Evolutionary conservation across 2,113 vertebrate species (phyloP).

Genomic region (Acinonyx jubatus): DNA sequence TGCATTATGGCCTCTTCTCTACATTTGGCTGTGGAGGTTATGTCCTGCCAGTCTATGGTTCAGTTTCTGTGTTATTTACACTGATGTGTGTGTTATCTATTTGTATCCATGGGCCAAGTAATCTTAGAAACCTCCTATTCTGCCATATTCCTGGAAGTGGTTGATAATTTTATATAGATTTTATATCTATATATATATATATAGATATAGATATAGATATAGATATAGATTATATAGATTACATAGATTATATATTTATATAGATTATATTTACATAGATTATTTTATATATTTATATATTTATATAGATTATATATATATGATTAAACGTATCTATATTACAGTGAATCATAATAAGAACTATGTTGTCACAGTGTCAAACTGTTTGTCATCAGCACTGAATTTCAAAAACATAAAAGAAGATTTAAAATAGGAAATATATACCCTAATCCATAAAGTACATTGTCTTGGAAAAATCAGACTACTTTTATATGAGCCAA

Average conservation of each 20-base stretch:
- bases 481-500: neutral
- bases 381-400: slow-evolving; percentile 33
- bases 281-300: neutral
- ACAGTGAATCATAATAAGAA: neutral
- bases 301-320: slow-evolving; percentile 39
- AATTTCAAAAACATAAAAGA: slow-evolving; percentile 31
- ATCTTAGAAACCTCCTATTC: neutral
- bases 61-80: neutral
- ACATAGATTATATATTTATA: slow-evolving; percentile 1
- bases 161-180: slow-evolving; percentile 59
- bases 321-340: slow-evolving; percentile 23
- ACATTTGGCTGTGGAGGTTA: neutral
- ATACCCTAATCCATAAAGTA: neutral
- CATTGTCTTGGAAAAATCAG: slow-evolving; percentile 31
- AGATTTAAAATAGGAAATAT: neutral
- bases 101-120: neutral
- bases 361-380: neutral
- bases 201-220: too few species aligned
- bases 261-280: slow-evolving; percentile 28
- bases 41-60: neutral
- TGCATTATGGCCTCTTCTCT: neutral
- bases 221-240: slow-evolving; percentile 29
- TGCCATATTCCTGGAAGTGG: neutral
- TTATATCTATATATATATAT: neutral
- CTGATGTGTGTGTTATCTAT: neutral